Base-by-base conservation (phyloP, 2,888 invertebrate species). In the Carcina quercana region DNA sequence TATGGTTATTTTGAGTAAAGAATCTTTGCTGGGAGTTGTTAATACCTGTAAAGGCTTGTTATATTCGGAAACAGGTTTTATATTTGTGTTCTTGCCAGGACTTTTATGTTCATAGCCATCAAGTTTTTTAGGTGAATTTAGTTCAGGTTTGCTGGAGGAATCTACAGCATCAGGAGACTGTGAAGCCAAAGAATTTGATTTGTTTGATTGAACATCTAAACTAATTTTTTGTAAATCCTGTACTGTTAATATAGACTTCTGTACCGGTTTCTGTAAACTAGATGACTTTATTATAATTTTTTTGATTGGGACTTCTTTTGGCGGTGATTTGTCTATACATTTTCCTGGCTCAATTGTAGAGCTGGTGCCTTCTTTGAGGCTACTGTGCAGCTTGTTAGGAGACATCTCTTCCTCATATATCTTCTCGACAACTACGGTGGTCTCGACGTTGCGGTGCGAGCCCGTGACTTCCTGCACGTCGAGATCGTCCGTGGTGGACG, bases 401-500 rank as follows among this genome's bases (percentile, higher is more conserved):
- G 33, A 41, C 31, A 47, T 46, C 11, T 55, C 50, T 6, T 59
- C 65, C 35, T 74, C 74, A 19, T 57, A 47, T 7, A 78, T 38
- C 46, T 69, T 58, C 46, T 79, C 78, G 5, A 80, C 71, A 32
- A 70, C 60, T 40, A 79, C 60, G 10, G 72, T 58, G 50, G 67
- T 73, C 43, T 79, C 71, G 20, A 79, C 64, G 47, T 67, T 56
- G n/a, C 61, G 59, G 37, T 59, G 59, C 5, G 66, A 62, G 12
- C 60, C 66, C 11, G 66, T 55, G 29, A 63, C 59, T 47, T 69
- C 62, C 48, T 69, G 65, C 19, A 57, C 52, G 38, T 71, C 70
- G 14, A 61, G 62, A 3, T 64, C 57, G 42, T 78, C 75, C 11
- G 74, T 74, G 28, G 76, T 75, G 14, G 80, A 75, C 19, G 80